These are phyloP conservation scores for Bolinopsis microptera DNA, from an alignment of 37 sponge, comb jelly and placozoan genomes.

Conservation along the genomic window DNA sequence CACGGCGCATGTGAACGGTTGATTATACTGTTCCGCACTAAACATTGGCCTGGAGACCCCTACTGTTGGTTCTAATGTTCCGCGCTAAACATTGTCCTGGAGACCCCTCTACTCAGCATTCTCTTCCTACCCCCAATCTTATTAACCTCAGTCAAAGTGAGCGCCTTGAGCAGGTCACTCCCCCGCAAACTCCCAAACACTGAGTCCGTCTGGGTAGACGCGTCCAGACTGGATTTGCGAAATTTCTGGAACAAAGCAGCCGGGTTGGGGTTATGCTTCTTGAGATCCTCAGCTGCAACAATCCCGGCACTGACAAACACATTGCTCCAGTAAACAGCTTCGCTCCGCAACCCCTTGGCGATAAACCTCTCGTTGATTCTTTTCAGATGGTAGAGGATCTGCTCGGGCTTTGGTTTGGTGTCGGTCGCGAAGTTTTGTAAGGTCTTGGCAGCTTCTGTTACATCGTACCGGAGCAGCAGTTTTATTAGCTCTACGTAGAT, in stretches of 20 bases:
- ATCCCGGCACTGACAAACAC: neutral
- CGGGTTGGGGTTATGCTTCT: neutral
- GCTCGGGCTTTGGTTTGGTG: neutral
- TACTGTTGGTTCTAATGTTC: neutral
- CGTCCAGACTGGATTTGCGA: conserved; percentile 3
- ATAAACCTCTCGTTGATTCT: neutral
- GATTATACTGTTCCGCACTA: too few species aligned
- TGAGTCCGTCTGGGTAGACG: neutral
- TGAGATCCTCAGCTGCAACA: conserved; percentile 8
- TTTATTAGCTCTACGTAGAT: neutral
- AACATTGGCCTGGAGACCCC: too few species aligned
- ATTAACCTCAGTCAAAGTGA: conserved; percentile 4
- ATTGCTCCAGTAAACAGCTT: conserved; percentile 24
- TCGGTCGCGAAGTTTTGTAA: conserved; percentile 2
- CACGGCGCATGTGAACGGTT: too few species aligned
- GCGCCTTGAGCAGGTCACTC: conserved; percentile 18
- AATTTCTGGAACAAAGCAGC: neutral
- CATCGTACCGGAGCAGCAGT: neutral
- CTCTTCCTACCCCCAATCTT: neutral
- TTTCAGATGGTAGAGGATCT: neutral
- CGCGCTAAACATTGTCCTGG: neutral
- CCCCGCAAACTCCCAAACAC: neutral
- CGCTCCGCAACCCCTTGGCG: neutral
- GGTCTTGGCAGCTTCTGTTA: neutral
- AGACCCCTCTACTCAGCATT: neutral